A percentile compares a stretch with the other conserved stretches of the same genome.
Evolutionary conservation across 2,888 invertebrate species (phyloP).

Genomic region (Drosophila kokeensis): DNA sequence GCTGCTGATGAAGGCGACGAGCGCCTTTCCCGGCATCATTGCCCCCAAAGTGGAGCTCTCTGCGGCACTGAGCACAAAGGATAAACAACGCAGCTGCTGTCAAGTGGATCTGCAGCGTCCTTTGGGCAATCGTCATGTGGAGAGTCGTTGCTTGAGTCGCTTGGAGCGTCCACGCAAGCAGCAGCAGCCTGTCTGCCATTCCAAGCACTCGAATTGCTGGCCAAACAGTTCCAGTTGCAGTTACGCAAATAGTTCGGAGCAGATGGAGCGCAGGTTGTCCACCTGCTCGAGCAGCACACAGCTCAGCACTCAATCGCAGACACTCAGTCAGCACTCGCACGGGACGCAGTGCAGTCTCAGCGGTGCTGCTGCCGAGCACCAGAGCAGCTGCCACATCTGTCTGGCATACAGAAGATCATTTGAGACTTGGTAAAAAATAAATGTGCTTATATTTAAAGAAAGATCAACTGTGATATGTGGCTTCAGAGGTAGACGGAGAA

Average conservation of each 20-base stretch:
- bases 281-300: conserved; percentile 69
- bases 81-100: conserved; percentile 35
- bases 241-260: conserved; percentile 12
- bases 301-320: conserved; percentile 61
- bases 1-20: conserved; percentile 82
- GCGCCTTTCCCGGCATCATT: conserved; percentile 84
- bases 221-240: conserved; percentile 16
- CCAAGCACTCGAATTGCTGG: conserved; percentile 52
- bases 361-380: conserved; percentile 57
- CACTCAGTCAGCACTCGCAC: conserved; percentile 55
- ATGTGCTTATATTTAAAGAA: conserved; percentile 32
- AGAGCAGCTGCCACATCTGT: conserved; percentile 74
- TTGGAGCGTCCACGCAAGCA: conserved; percentile 70
- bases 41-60: conserved; percentile 84
- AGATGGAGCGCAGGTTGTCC: conserved; percentile 61
- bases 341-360: conserved; percentile 45
- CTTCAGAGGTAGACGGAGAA: conserved; percentile 80
- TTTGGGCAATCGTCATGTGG: conserved; percentile 34
- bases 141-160: conserved; percentile 42
- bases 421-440: conserved; percentile 29
- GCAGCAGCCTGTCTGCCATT: conserved; percentile 82
- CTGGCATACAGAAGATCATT: conserved; percentile 75
- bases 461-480: not conserved
- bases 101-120: conserved; percentile 23
- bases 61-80: conserved; percentile 67